Conservation (phyloP, 2,888 invertebrate species). For the Andrena chrysosceles region DNA sequence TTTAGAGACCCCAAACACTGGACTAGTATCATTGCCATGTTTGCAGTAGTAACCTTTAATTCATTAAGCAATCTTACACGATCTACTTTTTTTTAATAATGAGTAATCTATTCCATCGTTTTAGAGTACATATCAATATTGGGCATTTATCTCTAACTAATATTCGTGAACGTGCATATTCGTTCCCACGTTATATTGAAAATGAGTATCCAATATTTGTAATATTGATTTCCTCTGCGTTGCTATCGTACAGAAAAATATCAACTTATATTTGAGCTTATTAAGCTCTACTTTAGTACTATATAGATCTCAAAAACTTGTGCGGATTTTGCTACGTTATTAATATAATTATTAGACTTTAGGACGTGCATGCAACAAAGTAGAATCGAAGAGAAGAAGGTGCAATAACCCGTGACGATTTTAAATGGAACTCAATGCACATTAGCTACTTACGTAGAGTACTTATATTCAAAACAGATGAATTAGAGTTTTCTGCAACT, state of each 20-base stretch:
- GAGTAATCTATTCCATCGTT: conserved; percentile 58
- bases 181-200: conserved; percentile 43
- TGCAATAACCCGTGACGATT: conserved; percentile 57
- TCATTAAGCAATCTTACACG: conserved; percentile 8
- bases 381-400: conserved; percentile 45
- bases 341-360: conserved; percentile 39
- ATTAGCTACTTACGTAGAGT: conserved; percentile 58
- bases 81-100: conserved; percentile 44
- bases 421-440: conserved; percentile 47
- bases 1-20: conserved; percentile 3
- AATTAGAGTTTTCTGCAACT: conserved; percentile 49
- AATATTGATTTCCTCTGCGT: conserved; percentile 10
- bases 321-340: conserved; percentile 33
- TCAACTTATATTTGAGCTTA: conserved; percentile 30
- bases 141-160: conserved; percentile 77
- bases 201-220: conserved; percentile 42
- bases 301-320: conserved; percentile 34
- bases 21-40: conserved; percentile 19
- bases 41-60: conserved; percentile 26
- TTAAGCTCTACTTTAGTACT: conserved; percentile 38
- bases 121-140: conserved; percentile 79
- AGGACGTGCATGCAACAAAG: conserved; percentile 44
- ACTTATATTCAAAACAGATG: conserved; percentile 55
- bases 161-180: conserved; percentile 58
- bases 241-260: neutral